Evolutionary conservation across 2,113 vertebrate species (phyloP).

Genomic region (Oryzias melastigma): DNA sequence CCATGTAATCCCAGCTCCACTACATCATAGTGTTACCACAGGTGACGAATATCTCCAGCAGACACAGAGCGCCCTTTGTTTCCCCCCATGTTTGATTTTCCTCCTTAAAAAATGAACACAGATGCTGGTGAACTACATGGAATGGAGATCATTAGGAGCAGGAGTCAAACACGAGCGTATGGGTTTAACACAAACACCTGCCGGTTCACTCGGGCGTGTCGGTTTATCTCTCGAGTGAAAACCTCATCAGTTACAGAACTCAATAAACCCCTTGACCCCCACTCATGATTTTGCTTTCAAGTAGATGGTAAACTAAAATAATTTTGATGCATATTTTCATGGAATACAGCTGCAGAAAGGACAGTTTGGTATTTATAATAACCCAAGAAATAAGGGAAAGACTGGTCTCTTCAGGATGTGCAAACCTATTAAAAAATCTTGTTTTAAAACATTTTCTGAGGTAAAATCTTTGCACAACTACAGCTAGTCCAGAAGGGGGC

Average conservation of each 20-base stretch:
- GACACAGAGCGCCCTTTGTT: slow-evolving; percentile 67
- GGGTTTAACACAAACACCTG: slow-evolving; percentile 32
- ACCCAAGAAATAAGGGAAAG: background rate
- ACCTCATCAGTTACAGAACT: background rate
- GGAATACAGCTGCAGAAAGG: slow-evolving; percentile 1
- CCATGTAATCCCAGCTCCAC: slow-evolving; percentile 61
- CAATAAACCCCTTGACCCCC: background rate
- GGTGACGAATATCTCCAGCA: slow-evolving; percentile 58
- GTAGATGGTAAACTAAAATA: too few relatives aligned
- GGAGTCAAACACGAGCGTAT: slow-evolving; percentile 42
- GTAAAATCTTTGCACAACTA: slow-evolving; percentile 12
- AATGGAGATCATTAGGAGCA: slow-evolving; percentile 25
- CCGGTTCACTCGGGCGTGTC: background rate
- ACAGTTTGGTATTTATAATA: slow-evolving; percentile 15
- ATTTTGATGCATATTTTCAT: background rate
- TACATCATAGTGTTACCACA: slow-evolving; percentile 67
- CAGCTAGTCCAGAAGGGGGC: slow-evolving; percentile 61
- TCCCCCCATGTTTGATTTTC: slow-evolving; percentile 44
- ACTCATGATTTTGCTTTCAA: too few relatives aligned
- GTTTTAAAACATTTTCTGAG: slow-evolving; percentile 5
- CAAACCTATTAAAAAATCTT: background rate
- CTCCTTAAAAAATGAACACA: slow-evolving; percentile 43
- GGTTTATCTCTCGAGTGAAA: background rate
- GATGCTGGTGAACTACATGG: slow-evolving; percentile 19
- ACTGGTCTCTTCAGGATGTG: background rate